Percentiles rank a stretch among this genome's conserved stretches.
phyloP scores from a whole-genome alignment of 2,113 vertebrate species.

The Apaloderma vittatum region DNA sequence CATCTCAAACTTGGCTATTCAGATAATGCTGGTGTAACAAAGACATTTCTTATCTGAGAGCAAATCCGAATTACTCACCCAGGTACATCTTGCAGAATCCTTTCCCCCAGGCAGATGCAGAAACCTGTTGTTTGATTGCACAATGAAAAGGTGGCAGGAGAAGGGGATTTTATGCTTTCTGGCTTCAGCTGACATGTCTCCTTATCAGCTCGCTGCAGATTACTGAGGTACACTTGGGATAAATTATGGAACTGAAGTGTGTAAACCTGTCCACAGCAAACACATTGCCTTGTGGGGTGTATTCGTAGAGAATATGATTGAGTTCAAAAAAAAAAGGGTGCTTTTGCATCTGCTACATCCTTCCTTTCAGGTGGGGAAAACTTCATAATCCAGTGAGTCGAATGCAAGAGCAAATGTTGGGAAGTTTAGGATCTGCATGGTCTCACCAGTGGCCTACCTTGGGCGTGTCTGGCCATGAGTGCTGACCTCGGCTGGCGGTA shows the following conservation, averaged over 20 bases:
- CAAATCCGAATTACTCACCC: neutral
- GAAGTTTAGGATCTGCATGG: neutral
- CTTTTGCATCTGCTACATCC: neutral
- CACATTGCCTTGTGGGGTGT: neutral
- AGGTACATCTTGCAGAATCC: neutral
- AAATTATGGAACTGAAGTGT: neutral
- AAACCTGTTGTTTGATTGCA: neutral
- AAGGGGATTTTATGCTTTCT: slow-evolving; percentile 23
- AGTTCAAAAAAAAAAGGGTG: neutral
- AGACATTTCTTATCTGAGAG: neutral
- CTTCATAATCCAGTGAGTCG: neutral
- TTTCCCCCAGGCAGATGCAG: neutral
- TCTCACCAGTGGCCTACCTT: neutral
- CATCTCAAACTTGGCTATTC: neutral
- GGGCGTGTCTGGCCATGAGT: neutral
- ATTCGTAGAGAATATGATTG: slow-evolving; percentile 6
- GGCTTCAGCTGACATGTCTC: neutral
- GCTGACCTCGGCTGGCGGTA: neutral
- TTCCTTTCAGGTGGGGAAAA: neutral
- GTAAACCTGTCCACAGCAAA: neutral
- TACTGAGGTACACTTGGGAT: neutral
- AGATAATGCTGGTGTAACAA: neutral
- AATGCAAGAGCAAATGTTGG: neutral
- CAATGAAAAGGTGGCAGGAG: neutral
- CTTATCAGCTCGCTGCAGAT: neutral